Conservation (phyloP, 2,797 vertebrate genomes). For the Lemur catta region DNA sequence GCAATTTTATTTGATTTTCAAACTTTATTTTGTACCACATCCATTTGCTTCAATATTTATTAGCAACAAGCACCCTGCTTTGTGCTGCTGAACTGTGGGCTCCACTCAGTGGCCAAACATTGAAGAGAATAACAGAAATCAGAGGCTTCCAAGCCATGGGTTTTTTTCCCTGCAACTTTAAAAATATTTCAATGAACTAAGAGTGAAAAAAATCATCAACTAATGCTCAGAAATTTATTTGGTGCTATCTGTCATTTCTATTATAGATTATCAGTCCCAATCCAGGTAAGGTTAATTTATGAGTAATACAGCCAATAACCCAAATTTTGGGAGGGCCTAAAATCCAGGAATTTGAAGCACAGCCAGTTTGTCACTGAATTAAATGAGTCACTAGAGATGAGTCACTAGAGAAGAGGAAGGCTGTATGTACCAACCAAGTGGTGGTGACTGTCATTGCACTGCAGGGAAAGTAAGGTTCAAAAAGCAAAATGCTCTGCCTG, state of each 20-base stretch:
- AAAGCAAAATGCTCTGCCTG: not conserved
- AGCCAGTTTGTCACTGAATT: not conserved
- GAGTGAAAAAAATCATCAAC: not conserved
- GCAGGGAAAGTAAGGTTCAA: not conserved
- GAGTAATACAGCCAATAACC: not conserved
- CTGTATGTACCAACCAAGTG: not conserved
- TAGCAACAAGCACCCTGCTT: not conserved
- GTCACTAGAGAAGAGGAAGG: not conserved
- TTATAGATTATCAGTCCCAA: not conserved
- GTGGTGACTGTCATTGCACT: not conserved
- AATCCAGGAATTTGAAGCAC: not conserved
- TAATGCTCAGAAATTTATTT: constrained; percentile 22
- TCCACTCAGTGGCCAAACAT: constrained; percentile 59
- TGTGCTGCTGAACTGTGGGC: constrained; percentile 25
- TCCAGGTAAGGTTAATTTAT: not conserved
- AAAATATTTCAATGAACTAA: not conserved
- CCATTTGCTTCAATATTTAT: not conserved
- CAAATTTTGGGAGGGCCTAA: not conserved
- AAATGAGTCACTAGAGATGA: not conserved
- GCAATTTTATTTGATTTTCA: constrained; percentile 30
- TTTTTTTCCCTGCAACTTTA: not conserved
- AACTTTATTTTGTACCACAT: not conserved
- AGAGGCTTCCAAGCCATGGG: not conserved
- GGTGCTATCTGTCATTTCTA: not conserved
- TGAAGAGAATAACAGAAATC: not conserved